Evolutionary conservation across 2,888 invertebrate genomes (phyloP), one percentile per base, ranked within the genome.

Genomic region (Torymus texanus): DNA sequence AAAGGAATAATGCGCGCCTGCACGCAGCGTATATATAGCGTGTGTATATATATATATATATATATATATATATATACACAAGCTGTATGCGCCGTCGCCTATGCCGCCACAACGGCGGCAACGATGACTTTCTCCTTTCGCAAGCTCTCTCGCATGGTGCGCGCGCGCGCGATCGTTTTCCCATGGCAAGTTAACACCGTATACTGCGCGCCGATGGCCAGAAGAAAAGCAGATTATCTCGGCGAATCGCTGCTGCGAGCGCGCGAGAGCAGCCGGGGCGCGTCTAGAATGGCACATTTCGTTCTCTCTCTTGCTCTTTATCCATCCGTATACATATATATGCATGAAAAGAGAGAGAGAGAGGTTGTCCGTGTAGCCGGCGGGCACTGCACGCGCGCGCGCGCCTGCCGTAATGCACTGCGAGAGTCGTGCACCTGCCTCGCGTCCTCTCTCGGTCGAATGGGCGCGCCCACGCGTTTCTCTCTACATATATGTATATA

Each of bases 121-220:
- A n/a, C 71, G 73, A 71, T 72, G 81, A 75, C 81, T 81, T 81
- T 81, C 81, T 81, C 78, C 81, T 81, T 79, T 81, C 81, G 78
- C 73, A 78, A 81, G 78, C 71, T 51, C 55, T 53, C 61, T 24
- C 16, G n/a, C 18, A 8, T 58, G 21, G 21, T 21, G 2, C 21
- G 21, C 21, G 2, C 21, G 21, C 21, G 50, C 51, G 59, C 74
- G 71, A 71, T 61, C 71, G 63, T 76, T 81, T 79, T 79, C 81
- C 78, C 78, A 76, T 78, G 75, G 75, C 75, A 41, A 70, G 59
- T 70, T 63, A 58, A 51, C 73, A 41, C 68, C 71, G 41, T 41
- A 8, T 8, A 8, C 41, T 8, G 29, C 29, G 41, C 41, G 16
- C 14, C 62, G 29, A 58, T 66, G 65, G 65, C 75, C 66, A 66